phyloP scores from a whole-genome alignment of 2,113 vertebrate genomes.

The Ceyx melanurus region DNA sequence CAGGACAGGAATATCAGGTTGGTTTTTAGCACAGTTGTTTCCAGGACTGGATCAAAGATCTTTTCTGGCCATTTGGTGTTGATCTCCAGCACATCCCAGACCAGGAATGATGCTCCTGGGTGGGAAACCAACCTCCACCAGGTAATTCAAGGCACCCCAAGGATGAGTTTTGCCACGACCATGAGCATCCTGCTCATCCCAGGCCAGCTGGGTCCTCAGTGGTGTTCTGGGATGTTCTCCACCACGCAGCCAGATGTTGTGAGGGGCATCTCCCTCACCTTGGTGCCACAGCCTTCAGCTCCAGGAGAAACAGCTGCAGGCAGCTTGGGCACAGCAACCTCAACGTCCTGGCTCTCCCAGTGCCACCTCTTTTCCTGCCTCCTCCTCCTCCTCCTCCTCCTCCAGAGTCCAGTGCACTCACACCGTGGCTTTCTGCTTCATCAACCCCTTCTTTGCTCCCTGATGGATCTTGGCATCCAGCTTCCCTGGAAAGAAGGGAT shows the following conservation, averaged over 20 bases:
- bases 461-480: conserved; percentile 94
- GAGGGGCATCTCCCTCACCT: not conserved
- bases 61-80: not conserved
- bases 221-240: accelerated
- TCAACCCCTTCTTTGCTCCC: conserved; percentile 95
- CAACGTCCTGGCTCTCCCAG: not conserved
- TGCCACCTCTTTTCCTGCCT: not conserved
- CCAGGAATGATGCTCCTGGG: too few relatives aligned
- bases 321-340: not conserved
- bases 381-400: not conserved
- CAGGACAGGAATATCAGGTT: not conserved
- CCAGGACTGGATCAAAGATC: not conserved
- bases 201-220: not conserved
- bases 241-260: accelerated
- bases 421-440: conserved; percentile 78
- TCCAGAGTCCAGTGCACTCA: conserved; percentile 35
- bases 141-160: too few relatives aligned
- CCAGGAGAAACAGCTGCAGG: not conserved
- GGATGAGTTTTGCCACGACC: too few relatives aligned
- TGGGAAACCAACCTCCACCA: too few relatives aligned
- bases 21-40: not conserved
- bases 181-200: not conserved
- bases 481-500: conserved; percentile 83
- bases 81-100: too few relatives aligned
- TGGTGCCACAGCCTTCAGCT: not conserved